phyloP scores from a whole-genome alignment of 2,797 vertebrate species.

The Allobates femoralis region DNA sequence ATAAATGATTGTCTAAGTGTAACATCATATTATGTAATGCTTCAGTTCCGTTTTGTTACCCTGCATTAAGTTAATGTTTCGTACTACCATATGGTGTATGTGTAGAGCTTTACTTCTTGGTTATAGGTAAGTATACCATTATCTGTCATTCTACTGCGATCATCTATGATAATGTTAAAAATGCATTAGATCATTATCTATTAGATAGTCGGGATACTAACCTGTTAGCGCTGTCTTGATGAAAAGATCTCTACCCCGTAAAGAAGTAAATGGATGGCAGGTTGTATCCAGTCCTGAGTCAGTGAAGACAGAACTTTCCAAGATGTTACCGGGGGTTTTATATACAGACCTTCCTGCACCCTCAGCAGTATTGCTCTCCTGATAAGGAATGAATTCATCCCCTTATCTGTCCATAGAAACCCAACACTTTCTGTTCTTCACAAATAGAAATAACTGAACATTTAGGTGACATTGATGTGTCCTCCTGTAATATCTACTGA shows the following conservation, averaged over 20 bases:
- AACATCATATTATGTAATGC: no score
- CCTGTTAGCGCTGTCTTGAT: neutral
- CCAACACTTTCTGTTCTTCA: slow-evolving; percentile 32
- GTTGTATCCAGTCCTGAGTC: neutral
- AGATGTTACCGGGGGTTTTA: neutral
- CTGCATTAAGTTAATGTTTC: no score
- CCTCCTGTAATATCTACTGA: neutral
- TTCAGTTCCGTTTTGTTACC: no score
- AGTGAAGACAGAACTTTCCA: neutral
- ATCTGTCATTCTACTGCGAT: no score
- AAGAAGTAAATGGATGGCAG: neutral
- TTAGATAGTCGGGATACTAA: neutral
- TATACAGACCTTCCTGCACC: slow-evolving; percentile 5
- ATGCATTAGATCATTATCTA: no score
- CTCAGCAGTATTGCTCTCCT: slow-evolving; percentile 20
- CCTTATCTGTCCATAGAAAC: slow-evolving; percentile 46
- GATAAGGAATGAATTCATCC: neutral
- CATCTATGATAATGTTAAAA: no score
- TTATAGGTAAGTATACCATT: no score
- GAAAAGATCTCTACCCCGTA: neutral
- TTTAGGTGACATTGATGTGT: slow-evolving; percentile 5
- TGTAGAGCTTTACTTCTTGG: no score
- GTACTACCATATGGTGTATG: no score
- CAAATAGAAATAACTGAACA: slow-evolving; percentile 46
- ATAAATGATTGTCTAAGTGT: no score